Base-by-base conservation (phyloP, 2,888 invertebrate genomes). In the Agriotes lineatus region DNA sequence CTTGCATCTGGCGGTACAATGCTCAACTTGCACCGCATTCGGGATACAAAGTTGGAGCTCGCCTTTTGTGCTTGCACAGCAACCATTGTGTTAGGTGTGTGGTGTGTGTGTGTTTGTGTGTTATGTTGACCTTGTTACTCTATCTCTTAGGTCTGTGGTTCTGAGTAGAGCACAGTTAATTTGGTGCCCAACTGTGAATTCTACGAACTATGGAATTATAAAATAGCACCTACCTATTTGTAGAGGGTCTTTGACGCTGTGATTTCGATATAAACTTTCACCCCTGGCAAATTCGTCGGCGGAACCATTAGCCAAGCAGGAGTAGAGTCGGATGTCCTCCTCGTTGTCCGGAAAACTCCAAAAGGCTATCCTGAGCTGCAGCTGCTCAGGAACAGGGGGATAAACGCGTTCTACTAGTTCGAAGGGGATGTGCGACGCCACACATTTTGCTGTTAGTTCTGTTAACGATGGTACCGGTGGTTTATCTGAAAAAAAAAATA, bases 301-400 rank as follows among this genome's bases (percentile, higher is more conserved):
- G 73, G 96, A 96, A 65, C 99, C 99, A 85, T 98, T 99, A 37
- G 99, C 98, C 82, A 99, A 86, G 83, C 99, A 99, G 5, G 98
- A 98, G 84, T 99, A 99, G 60, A 99, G 86, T 82, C 98, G 89
- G 80, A 99, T 99, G 84, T 99, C 98, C 87, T 99, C 99, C 86
- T 99, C 98, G 85, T 95, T 96, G 85, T 98, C 96, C 0, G 99
- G 98, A 84, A 99, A 99, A 85, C 97, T 98, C 97, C 97, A 98
- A 84, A 95, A 98, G 12, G 98, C 97, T 82, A 99, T 99, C 77
- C 97, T 91, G 66, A 99, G 89, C 85, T 99, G 99, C 42, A 99
- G 88, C 84, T 97, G 96, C 85, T 99, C 99, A 61, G 99, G 99
- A 67, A 99, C 97, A 1, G 97, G 97, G 74, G 97, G 96, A 85